Percentiles rank a stretch among this genome's conserved stretches.
Evolutionary conservation across 2,113 vertebrate species (phyloP).

Genomic region (Lepus americanus): DNA sequence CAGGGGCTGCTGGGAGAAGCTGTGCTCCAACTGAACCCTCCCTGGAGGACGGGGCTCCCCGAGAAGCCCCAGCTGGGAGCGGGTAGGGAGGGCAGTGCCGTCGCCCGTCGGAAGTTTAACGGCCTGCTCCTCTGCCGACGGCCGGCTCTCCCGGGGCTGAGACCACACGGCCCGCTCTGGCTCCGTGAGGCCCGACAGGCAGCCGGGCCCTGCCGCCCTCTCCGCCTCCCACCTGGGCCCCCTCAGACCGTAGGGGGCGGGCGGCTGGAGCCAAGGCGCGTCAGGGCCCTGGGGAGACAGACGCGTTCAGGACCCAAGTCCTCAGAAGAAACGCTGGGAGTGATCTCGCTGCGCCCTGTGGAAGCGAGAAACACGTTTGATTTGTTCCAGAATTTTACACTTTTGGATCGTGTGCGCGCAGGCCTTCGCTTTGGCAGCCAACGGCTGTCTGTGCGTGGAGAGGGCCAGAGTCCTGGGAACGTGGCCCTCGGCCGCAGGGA

Average conservation of each 20-base stretch:
- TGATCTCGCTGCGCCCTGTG: too few species aligned
- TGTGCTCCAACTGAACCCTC: neutral
- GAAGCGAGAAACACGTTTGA: accelerated
- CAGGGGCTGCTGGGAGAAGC: neutral
- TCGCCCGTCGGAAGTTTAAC: too few species aligned
- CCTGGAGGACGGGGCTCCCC: too few species aligned
- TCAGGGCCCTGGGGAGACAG: neutral
- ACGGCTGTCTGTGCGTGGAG: neutral
- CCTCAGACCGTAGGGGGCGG: neutral
- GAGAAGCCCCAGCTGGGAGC: too few species aligned
- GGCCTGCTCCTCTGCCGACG: accelerated
- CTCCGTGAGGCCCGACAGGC: accelerated
- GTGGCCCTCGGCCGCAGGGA: accelerated
- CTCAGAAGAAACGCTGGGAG: neutral
- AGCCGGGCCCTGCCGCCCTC: accelerated
- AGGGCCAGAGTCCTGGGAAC: neutral
- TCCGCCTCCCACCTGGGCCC: neutral
- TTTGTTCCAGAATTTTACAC: neutral
- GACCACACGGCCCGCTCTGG: accelerated
- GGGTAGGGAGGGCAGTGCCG: too few species aligned
- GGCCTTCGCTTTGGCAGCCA: neutral
- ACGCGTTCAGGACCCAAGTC: accelerated
- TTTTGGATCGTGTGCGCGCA: neutral
- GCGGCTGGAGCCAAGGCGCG: neutral
- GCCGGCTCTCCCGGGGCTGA: accelerated